A percentile compares a stretch with the other conserved stretches of the same genome.
phyloP scores from a whole-genome alignment of 1,140 invertebrate species.

The Hylyphantes graminicola region DNA sequence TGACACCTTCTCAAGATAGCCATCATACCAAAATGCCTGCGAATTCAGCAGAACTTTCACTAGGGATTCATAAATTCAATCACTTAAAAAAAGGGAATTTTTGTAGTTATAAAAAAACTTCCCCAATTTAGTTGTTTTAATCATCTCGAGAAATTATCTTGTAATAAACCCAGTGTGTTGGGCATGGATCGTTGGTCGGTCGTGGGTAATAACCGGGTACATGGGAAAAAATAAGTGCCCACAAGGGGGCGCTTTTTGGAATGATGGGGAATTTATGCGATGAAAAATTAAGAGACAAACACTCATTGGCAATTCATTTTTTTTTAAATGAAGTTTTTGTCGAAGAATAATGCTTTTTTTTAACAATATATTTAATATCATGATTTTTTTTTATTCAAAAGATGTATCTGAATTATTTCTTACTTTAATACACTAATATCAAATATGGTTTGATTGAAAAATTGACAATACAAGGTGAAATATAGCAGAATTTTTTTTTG shows the following conservation, averaged over 20 bases:
- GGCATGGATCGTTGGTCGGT: no score
- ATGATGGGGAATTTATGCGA: not conserved
- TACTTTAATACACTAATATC: no score
- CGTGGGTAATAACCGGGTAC: not conserved
- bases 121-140: conserved; percentile 28
- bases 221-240: conserved; percentile 3
- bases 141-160: conserved; percentile 29
- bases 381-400: no score
- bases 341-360: no score
- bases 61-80: conserved; percentile 30
- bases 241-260: conserved; percentile 2
- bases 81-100: conserved; percentile 4
- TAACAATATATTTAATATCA: no score
- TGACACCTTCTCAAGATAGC: conserved; percentile 11
- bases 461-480: no score
- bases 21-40: not conserved
- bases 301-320: no score
- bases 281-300: conserved; percentile 11
- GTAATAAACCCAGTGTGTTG: conserved; percentile 10
- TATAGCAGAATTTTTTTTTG: no score
- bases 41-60: not conserved
- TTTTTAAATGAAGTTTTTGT: no score
- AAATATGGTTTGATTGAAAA: no score
- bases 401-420: no score
- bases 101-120: not conserved